Base-by-base conservation (phyloP, 92 coral and sea anemone species). In the Palythoa heliodiscus region DNA sequence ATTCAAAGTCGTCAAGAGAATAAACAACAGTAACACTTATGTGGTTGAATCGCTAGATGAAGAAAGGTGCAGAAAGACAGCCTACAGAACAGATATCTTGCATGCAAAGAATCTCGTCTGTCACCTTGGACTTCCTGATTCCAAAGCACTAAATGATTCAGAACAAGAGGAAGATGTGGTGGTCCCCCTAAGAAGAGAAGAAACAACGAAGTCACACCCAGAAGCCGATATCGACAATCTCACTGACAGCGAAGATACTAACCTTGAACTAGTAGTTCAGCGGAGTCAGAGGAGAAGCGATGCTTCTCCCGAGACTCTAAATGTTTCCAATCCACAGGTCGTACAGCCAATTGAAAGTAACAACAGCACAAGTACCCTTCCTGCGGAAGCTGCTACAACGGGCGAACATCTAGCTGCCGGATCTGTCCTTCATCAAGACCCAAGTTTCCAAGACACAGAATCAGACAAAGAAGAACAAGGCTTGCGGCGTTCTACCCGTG, bases 11-110 rank as follows among this genome's bases (percentile, higher is more conserved):
- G 77, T 84, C 71, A 76, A 53, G 71, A 77, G 87, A 81, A 70
- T 90, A 29, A 84, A 70, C 89, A 87, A 82, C 19, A 87, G 86
- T 11, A 83, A 90, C 89, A 88, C 91, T 35, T 87, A 88, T 83
- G 84, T 83, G 69, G 91, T 91, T 53, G 87, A 71, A 71, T 82
- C 87, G 9, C 67, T 84, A 25, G 91, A 57, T 54, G 87, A 63
- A 73, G 87, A 79, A 66, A 83, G 82, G 48, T 47, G 55, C 23
- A 58, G 86, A 16, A 89, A 55, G 61, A 88, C 92, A 3, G 71
- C 78, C 38, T 71, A 79, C 83, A 38, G 91, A 57, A 67, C 52
- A n/a, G 89, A 89, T 58, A 85, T 89, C 86, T 24, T 89, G 71
- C 88, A 84, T 84, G 89, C 91, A 25, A 76, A 71, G 66, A 73